Conservation (phyloP, 1,140 invertebrate species). For the Camponotus floridanus region DNA sequence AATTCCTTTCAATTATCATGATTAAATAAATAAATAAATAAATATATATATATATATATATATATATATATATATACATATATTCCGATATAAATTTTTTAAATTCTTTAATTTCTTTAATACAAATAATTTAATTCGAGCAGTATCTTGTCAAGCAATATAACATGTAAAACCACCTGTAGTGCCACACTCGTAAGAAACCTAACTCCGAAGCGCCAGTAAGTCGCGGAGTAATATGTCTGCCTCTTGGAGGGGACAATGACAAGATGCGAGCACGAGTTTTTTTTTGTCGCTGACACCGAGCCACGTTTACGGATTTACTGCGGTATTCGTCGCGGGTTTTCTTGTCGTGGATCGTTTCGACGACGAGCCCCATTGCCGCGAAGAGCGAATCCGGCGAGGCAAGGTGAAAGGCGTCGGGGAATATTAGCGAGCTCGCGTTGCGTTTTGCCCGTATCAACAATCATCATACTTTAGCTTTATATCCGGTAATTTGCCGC, state of each 20-base stretch:
- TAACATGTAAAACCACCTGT: neutral
- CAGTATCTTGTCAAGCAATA: neutral
- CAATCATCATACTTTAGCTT: slow-evolving; percentile 85
- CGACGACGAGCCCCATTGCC: slow-evolving; percentile 18
- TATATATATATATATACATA: too few relatives aligned
- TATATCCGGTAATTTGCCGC: slow-evolving; percentile 83
- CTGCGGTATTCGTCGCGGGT: slow-evolving; percentile 77
- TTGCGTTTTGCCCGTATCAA: slow-evolving; percentile 82
- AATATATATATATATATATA: too few relatives aligned
- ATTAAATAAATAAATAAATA: neutral
- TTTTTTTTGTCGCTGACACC: slow-evolving; percentile 58
- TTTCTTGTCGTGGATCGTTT: slow-evolving; percentile 51
- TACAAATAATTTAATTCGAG: neutral
- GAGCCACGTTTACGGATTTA: slow-evolving; percentile 75
- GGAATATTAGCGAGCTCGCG: slow-evolving; percentile 79
- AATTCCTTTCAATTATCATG: neutral
- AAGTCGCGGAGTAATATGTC: slow-evolving; percentile 37
- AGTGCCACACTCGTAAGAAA: slow-evolving; percentile 5
- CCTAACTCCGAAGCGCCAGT: slow-evolving; percentile 11
- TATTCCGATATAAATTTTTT: too few relatives aligned
- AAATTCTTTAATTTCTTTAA: neutral
- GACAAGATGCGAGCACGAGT: slow-evolving; percentile 19
- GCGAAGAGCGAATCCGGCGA: slow-evolving; percentile 3
- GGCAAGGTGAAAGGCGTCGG: slow-evolving; percentile 48
- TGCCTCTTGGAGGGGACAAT: slow-evolving; percentile 11